A percentile compares a stretch with the other conserved stretches of the same genome.
phyloP scores from a whole-genome alignment of 2,113 vertebrate species.

The Centropus unirufus region DNA sequence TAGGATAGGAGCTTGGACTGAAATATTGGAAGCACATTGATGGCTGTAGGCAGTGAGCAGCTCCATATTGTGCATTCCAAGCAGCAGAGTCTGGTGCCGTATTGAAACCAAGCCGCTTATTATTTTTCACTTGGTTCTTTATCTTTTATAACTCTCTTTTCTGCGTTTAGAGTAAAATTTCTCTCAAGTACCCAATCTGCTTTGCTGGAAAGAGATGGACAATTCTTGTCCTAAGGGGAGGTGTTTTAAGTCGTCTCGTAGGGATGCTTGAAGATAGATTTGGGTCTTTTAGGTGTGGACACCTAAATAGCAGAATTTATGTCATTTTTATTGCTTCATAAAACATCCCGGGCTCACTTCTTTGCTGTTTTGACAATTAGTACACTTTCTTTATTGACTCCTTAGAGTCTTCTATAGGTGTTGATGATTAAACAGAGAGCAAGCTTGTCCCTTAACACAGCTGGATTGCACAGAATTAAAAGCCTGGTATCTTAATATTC shows the following conservation, averaged over 20 bases:
- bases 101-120: slow-evolving; percentile 12
- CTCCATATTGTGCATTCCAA: slow-evolving; percentile 32
- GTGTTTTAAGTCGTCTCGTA: background rate
- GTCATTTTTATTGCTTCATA: background rate
- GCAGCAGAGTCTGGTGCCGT: slow-evolving; percentile 3
- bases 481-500: background rate
- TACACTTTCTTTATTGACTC: background rate
- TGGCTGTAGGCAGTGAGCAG: slow-evolving; percentile 28
- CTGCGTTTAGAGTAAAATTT: background rate
- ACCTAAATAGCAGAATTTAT: background rate
- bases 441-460: background rate
- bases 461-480: background rate
- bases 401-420: background rate
- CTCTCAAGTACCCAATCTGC: background rate
- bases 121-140: background rate
- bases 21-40: slow-evolving; percentile 58
- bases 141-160: background rate
- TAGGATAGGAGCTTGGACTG: slow-evolving; percentile 24
- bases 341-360: background rate
- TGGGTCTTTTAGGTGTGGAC: background rate
- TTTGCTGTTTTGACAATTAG: background rate
- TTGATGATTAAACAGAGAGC: background rate
- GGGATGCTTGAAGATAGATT: background rate
- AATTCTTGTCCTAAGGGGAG: background rate
- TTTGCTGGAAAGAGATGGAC: background rate